Evolutionary conservation across 2,888 invertebrate species (phyloP).

Genomic region (Plusia festucae): DNA sequence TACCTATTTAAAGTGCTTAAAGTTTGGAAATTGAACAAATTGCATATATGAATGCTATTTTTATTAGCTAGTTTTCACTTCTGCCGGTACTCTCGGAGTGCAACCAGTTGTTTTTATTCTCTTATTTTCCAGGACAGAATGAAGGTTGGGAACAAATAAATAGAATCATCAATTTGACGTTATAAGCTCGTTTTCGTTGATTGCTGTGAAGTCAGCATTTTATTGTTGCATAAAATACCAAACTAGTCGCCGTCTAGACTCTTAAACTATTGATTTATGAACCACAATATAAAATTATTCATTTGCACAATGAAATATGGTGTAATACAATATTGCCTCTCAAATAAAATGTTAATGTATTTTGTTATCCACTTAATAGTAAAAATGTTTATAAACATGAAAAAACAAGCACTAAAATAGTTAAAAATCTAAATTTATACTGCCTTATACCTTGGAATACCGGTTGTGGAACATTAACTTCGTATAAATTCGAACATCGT

Average conservation of each 20-base stretch:
- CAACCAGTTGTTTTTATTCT: too few relatives aligned
- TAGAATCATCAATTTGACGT: constrained; percentile 43
- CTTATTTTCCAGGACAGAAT: too few relatives aligned
- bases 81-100: too few relatives aligned
- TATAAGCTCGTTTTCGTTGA: constrained; percentile 43
- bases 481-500: not conserved
- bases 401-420: constrained; percentile 5
- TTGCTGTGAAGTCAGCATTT: constrained; percentile 49
- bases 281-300: constrained; percentile 37
- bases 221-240: constrained; percentile 34
- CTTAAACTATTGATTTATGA: constrained; percentile 51
- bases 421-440: not conserved
- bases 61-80: too few relatives aligned
- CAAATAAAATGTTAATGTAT: constrained; percentile 24
- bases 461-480: constrained; percentile 1
- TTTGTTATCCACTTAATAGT: constrained; percentile 30
- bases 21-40: too few relatives aligned
- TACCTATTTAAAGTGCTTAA: too few relatives aligned
- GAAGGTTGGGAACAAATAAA: constrained; percentile 32
- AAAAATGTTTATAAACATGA: constrained; percentile 37
- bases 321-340: constrained; percentile 14
- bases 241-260: constrained; percentile 33
- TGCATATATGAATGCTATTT: too few relatives aligned
- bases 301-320: constrained; percentile 39
- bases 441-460: not conserved